A percentile compares a stretch with the other conserved stretches of the same genome.
phyloP scores from a whole-genome alignment of 2,113 vertebrate species.

The Loxodonta africana region DNA sequence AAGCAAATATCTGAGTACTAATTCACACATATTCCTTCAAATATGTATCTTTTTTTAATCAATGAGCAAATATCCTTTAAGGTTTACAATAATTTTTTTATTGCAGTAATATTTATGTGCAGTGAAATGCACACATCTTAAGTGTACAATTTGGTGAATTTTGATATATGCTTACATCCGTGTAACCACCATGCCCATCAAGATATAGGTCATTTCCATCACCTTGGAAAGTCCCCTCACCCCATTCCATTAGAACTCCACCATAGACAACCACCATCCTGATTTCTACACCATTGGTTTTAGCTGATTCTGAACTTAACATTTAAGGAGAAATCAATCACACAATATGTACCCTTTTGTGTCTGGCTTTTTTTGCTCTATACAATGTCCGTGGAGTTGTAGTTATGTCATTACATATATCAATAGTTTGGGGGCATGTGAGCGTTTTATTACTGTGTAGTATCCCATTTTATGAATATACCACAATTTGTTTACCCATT shows the following conservation, averaged over 20 bases:
- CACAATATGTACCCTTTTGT: not conserved
- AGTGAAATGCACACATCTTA: too few species aligned
- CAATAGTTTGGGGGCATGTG: not conserved
- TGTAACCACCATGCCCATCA: constrained; percentile 9
- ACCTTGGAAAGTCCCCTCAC: not conserved
- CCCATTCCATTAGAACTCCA: not conserved
- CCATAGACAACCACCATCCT: constrained; percentile 16
- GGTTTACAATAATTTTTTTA: constrained; percentile 1
- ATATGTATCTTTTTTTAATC: not conserved
- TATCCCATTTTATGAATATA: constrained; percentile 22
- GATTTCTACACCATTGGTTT: constrained; percentile 46
- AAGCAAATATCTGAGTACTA: constrained; percentile 59
- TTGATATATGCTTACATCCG: constrained; percentile 11
- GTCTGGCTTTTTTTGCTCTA: not conserved
- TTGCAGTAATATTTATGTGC: not conserved
- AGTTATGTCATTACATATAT: not conserved
- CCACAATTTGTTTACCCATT: constrained; percentile 8
- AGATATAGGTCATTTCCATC: constrained; percentile 29
- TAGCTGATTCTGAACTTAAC: constrained; percentile 41
- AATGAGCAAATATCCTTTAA: constrained; percentile 30
- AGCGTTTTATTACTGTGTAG: constrained; percentile 10
- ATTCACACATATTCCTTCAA: not conserved
- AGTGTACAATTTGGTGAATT: not conserved
- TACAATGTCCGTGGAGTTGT: not conserved
- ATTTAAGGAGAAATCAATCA: constrained; percentile 10